Evolutionary conservation across 1,140 invertebrate genomes (phyloP).

Genomic region (Drosophila athabasca): DNA sequence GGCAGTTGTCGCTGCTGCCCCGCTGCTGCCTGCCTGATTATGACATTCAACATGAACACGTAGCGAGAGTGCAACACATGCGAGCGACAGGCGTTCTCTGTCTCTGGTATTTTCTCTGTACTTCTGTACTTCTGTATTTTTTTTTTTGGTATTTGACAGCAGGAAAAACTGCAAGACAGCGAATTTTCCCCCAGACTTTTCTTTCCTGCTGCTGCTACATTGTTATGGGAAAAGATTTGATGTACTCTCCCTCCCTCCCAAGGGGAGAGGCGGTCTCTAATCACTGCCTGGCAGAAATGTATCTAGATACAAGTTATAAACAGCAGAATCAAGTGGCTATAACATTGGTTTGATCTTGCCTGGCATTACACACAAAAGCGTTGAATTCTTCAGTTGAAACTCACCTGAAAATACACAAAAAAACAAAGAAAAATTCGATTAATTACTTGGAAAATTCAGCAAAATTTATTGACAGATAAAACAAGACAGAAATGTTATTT

Average conservation of each 20-base stretch:
- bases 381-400: constrained; percentile 18
- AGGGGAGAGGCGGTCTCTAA: constrained; percentile 26
- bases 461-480: too few relatives aligned
- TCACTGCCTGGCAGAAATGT: constrained; percentile 56
- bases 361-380: constrained; percentile 1
- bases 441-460: neutral
- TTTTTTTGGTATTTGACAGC: constrained; percentile 27
- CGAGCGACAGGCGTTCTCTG: constrained; percentile 47
- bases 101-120: constrained; percentile 46
- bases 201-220: constrained; percentile 10
- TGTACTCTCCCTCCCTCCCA: constrained; percentile 37
- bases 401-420: constrained; percentile 57
- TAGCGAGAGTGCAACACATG: constrained; percentile 69
- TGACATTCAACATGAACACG: constrained; percentile 81
- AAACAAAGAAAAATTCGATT: neutral
- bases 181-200: constrained; percentile 11
- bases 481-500: too few relatives aligned
- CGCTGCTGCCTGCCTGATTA: constrained; percentile 59
- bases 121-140: constrained; percentile 21
- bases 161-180: constrained; percentile 55
- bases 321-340: constrained; percentile 28
- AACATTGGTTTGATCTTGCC: constrained; percentile 39
- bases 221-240: constrained; percentile 40
- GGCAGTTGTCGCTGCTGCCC: constrained; percentile 16
- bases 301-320: constrained; percentile 40